phyloP scores from a whole-genome alignment of 2,888 invertebrate genomes.

The Spilosoma lubricipeda region DNA sequence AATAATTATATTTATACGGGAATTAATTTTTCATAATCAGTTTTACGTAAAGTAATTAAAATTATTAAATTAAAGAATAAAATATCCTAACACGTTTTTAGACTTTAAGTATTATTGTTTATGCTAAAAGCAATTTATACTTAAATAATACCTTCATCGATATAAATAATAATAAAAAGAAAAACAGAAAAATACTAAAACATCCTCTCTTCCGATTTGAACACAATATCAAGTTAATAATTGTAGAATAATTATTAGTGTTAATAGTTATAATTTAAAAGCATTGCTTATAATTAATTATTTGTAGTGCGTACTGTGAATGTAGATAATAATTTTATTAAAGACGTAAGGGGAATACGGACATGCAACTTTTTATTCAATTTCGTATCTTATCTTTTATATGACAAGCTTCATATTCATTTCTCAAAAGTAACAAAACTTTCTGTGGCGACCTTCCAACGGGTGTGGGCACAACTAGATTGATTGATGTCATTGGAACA shows the following conservation, averaged over 20 bases:
- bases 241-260: slow-evolving; percentile 27
- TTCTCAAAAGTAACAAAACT: neutral
- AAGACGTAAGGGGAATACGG: slow-evolving; percentile 7
- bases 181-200: slow-evolving; percentile 21
- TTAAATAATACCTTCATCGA: slow-evolving; percentile 13
- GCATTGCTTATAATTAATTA: slow-evolving; percentile 36
- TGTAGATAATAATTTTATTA: slow-evolving; percentile 26
- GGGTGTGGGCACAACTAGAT: neutral
- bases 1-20: slow-evolving; percentile 31
- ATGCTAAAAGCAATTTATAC: slow-evolving; percentile 10
- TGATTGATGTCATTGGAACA: neutral
- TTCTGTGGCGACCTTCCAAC: neutral
- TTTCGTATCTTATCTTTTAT: neutral
- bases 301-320: slow-evolving; percentile 34
- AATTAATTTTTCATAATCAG: slow-evolving; percentile 24
- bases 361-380: neutral
- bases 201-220: slow-evolving; percentile 22
- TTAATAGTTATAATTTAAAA: slow-evolving; percentile 31
- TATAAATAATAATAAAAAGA: slow-evolving; percentile 10
- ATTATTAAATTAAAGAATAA: neutral
- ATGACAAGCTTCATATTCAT: neutral
- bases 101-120: slow-evolving; percentile 16
- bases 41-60: slow-evolving; percentile 25
- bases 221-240: slow-evolving; percentile 36
- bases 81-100: neutral